A percentile compares a stretch with the other conserved stretches of the same genome.
Conservation (phyloP, 2,113 vertebrate species). For the Carlito syrichta region DNA sequence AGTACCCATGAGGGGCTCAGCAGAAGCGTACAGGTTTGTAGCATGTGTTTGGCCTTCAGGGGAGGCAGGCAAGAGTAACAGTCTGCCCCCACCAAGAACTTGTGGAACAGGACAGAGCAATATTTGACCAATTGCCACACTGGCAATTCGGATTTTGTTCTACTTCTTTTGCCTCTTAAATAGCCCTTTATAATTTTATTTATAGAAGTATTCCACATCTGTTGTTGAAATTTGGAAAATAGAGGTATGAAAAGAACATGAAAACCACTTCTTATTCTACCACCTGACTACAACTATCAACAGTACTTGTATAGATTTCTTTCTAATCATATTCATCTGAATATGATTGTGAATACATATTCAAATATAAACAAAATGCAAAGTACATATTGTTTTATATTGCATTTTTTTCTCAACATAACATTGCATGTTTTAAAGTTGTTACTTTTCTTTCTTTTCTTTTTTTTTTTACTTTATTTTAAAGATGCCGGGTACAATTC, state of each 20-base stretch:
- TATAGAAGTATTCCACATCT: not conserved
- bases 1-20: no score
- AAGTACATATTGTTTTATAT: not conserved
- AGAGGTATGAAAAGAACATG: not conserved
- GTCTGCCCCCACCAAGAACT: rapidly evolving
- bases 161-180: not conserved
- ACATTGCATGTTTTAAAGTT: not conserved
- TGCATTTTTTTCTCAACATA: not conserved
- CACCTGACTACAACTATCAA: not conserved
- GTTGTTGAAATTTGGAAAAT: not conserved
- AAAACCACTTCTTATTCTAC: not conserved
- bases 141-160: not conserved
- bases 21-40: rapidly evolving
- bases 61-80: no score
- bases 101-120: rapidly evolving
- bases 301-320: not conserved
- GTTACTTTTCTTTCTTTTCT: not conserved
- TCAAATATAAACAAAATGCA: not conserved
- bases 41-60: rapidly evolving
- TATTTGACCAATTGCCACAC: rapidly evolving
- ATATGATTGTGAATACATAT: not conserved
- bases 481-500: no score
- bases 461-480: not conserved
- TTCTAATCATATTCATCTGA: not conserved
- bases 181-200: not conserved